These are phyloP conservation scores for Eurytoma adleriae DNA, from an alignment of 2,888 invertebrate genomes.

Conservation along the genomic window DNA sequence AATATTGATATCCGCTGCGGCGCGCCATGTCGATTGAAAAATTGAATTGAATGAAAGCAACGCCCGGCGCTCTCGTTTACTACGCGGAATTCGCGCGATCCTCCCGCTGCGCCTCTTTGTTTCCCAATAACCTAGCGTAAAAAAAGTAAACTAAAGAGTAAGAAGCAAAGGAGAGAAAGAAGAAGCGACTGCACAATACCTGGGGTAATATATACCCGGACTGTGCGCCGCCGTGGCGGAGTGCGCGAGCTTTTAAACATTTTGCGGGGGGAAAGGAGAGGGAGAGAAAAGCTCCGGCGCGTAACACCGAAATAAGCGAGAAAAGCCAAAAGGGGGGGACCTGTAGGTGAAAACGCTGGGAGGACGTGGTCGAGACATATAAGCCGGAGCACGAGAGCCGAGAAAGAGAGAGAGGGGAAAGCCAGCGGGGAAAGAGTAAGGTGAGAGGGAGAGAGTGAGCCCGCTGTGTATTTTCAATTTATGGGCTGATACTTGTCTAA, in stretches of 20 bases:
- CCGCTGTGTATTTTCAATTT: constrained; percentile 68
- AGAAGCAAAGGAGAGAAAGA: neutral
- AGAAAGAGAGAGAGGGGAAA: neutral
- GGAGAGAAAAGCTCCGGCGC: constrained; percentile 8
- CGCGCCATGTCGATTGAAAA: no score
- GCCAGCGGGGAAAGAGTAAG: no score
- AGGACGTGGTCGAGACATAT: no score
- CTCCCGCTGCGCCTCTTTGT: no score
- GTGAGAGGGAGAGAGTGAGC: neutral
- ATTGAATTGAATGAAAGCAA: neutral
- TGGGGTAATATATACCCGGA: constrained; percentile 17
- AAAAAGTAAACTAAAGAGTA: neutral
- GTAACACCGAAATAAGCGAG: constrained; percentile 41
- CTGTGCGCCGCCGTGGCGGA: neutral
- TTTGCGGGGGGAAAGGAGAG: constrained; percentile 31
- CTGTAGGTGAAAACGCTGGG: constrained; percentile 43
- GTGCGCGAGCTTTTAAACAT: constrained; percentile 46
- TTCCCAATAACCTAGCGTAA: neutral
- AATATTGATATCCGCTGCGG: no score
- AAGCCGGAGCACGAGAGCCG: neutral
- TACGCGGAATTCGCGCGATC: no score
- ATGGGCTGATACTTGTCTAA: constrained; percentile 66
- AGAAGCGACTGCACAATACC: neutral
- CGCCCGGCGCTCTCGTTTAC: neutral
- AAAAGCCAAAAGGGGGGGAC: neutral